Conservation (phyloP, 2,888 invertebrate species). For the Yponomeuta malinellus region DNA sequence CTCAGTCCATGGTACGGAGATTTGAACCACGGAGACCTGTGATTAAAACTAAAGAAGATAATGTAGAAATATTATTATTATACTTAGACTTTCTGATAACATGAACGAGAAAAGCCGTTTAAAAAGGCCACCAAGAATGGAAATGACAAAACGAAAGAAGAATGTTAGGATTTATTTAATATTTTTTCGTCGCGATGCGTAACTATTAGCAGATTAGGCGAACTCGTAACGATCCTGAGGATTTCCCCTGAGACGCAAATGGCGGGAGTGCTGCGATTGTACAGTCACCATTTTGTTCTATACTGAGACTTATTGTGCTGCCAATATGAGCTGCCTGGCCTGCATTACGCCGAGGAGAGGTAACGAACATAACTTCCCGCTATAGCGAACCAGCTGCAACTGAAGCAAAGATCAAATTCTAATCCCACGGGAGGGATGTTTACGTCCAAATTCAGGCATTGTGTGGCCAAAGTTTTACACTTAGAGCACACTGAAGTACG, state of each 20-base stretch:
- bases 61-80: too few species aligned
- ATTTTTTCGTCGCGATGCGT: constrained; percentile 1
- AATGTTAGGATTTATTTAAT: not conserved
- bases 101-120: too few species aligned
- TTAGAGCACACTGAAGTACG: too few species aligned
- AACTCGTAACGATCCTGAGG: constrained; percentile 28
- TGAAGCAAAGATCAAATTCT: not conserved
- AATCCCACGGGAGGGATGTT: not conserved
- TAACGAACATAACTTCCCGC: not conserved
- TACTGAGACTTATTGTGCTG: not conserved
- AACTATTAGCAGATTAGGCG: constrained; percentile 38
- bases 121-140: too few species aligned
- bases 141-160: too few species aligned
- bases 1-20: too few species aligned
- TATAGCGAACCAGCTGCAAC: not conserved
- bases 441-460: constrained; percentile 35
- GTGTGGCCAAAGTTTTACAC: not conserved
- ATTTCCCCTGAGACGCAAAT: constrained; percentile 37
- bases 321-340: not conserved
- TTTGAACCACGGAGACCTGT: too few species aligned
- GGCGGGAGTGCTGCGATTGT: constrained; percentile 6
- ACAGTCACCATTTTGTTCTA: constrained; percentile 27
- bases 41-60: too few species aligned
- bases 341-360: not conserved
- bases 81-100: too few species aligned